Evolutionary conservation across 2,888 invertebrate genomes (phyloP).

Genomic region (Platycheirus albimanus): DNA sequence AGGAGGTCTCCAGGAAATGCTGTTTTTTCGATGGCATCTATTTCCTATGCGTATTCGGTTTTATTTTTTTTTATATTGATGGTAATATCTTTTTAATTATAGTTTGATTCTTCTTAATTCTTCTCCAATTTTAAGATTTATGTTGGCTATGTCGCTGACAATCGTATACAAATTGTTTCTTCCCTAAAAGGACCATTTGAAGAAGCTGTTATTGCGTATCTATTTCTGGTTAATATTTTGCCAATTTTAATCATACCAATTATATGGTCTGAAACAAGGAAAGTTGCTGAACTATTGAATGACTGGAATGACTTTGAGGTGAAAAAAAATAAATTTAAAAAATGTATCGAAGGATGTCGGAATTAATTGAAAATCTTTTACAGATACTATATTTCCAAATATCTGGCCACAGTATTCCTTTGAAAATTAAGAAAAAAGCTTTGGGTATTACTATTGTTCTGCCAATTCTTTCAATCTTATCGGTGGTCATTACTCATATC

Average conservation of each 20-base stretch:
- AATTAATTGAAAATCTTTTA: slow-evolving; percentile 66
- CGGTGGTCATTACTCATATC: slow-evolving; percentile 87
- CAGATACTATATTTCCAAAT: slow-evolving; percentile 86
- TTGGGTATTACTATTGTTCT: slow-evolving; percentile 85
- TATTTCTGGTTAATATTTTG: slow-evolving; percentile 88
- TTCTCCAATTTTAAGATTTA: slow-evolving; percentile 81
- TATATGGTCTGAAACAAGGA: slow-evolving; percentile 87
- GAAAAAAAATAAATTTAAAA: too few relatives aligned
- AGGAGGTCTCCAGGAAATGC: slow-evolving; percentile 83
- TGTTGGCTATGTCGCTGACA: slow-evolving; percentile 85
- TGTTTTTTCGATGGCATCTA: slow-evolving; percentile 83
- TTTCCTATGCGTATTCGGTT: slow-evolving; percentile 85
- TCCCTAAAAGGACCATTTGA: slow-evolving; percentile 88
- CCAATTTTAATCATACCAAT: slow-evolving; percentile 87
- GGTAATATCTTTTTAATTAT: slow-evolving; percentile 74
- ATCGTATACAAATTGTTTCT: slow-evolving; percentile 85
- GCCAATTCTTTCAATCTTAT: slow-evolving; percentile 86
- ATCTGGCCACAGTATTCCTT: slow-evolving; percentile 84
- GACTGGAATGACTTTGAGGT: slow-evolving; percentile 89
- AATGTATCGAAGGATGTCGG: slow-evolving; percentile 44
- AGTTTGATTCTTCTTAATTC: neutral
- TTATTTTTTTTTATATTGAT: slow-evolving; percentile 83
- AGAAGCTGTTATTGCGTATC: slow-evolving; percentile 89
- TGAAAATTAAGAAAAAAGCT: slow-evolving; percentile 85
- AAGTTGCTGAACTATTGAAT: slow-evolving; percentile 84